These are phyloP conservation scores for Conops quadrifasciatus DNA, from an alignment of 2,888 invertebrate genomes.

Conservation along the genomic window DNA sequence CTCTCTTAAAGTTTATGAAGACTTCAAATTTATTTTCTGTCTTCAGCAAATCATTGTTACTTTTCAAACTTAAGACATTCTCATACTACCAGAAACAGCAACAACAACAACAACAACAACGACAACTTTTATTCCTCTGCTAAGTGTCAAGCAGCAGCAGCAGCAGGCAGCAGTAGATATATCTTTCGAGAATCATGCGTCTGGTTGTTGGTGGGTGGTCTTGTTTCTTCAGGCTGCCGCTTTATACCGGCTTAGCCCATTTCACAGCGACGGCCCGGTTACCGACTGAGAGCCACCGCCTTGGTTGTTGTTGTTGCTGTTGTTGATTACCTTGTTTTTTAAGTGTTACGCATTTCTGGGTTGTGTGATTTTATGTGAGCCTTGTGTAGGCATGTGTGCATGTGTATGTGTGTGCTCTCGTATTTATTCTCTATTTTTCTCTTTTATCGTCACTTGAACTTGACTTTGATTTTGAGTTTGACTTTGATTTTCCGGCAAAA, in stretches of 20 bases:
- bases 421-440: not conserved
- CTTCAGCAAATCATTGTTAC: slow-evolving; percentile 10
- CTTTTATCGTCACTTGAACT: slow-evolving; percentile 2
- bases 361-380: not conserved
- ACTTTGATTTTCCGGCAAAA: slow-evolving; percentile 15
- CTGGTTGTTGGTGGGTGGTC: slow-evolving; percentile 2
- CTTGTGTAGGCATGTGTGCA: not conserved
- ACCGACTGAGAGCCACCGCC: not conserved
- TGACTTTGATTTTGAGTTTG: slow-evolving; percentile 31
- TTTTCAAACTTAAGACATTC: slow-evolving; percentile 13
- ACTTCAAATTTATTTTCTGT: not conserved
- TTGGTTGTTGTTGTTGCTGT: not conserved
- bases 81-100: not conserved
- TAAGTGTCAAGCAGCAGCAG: not conserved
- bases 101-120: slow-evolving; percentile 12
- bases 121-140: slow-evolving; percentile 4
- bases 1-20: no score
- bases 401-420: not conserved
- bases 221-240: not conserved
- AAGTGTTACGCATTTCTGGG: slow-evolving; percentile 14
- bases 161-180: not conserved
- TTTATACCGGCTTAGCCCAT: not conserved
- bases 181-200: no score
- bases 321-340: slow-evolving; percentile 4
- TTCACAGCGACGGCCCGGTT: not conserved